Conservation (phyloP, 2,888 invertebrate genomes). For the Himalopsyche anomala region DNA sequence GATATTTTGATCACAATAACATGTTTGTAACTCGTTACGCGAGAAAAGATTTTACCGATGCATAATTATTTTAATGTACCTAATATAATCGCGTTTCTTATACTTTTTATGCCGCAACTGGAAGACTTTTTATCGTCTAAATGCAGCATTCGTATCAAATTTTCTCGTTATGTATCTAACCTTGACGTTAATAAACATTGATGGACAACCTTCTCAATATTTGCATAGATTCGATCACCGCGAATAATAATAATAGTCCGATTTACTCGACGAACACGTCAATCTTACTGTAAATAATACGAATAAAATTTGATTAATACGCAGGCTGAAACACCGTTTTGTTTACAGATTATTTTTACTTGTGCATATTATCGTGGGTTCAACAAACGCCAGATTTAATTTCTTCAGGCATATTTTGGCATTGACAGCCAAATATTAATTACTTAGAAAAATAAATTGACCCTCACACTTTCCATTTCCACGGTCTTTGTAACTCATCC, state of each 20-base stretch:
- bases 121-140: background rate
- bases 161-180: background rate
- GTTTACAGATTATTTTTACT: background rate
- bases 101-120: no score
- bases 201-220: slow-evolving; percentile 32
- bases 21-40: no score
- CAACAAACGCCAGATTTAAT: slow-evolving; percentile 5
- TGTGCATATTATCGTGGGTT: background rate
- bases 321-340: background rate
- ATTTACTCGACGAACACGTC: background rate
- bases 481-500: background rate
- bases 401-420: background rate
- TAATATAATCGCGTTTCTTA: no score
- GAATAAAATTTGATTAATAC: background rate
- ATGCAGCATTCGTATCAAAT: slow-evolving; percentile 24
- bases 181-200: slow-evolving; percentile 31
- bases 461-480: slow-evolving; percentile 19
- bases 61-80: no score
- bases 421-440: slow-evolving; percentile 14
- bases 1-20: no score
- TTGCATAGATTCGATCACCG: slow-evolving; percentile 36
- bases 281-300: slow-evolving; percentile 31
- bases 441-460: background rate
- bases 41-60: no score
- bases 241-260: slow-evolving; percentile 9